Evolutionary conservation across 2,888 invertebrate species (phyloP).

Genomic region (Scelioninae gen. 1): DNA sequence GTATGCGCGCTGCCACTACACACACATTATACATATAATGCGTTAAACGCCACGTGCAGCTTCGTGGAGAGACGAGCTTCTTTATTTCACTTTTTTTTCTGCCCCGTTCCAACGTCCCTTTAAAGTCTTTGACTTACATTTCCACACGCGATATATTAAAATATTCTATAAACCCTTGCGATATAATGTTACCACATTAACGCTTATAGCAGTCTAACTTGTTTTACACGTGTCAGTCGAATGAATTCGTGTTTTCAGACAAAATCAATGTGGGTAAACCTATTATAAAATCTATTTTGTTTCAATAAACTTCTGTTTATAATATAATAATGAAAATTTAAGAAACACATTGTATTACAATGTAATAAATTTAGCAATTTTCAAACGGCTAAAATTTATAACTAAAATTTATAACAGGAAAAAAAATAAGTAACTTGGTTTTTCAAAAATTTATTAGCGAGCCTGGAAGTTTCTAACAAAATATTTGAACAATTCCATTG

Average conservation of each 20-base stretch:
- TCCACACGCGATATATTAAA: constrained; percentile 49
- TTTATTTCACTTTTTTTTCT: constrained; percentile 67
- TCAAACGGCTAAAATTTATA: too few species aligned
- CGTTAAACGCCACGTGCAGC: constrained; percentile 70
- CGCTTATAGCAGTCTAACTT: constrained; percentile 4
- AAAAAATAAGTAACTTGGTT: too few species aligned
- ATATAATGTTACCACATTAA: constrained; percentile 74
- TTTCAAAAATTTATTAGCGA: background rate
- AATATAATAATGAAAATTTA: too few species aligned
- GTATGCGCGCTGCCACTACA: constrained; percentile 8
- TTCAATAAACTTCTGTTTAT: too few species aligned
- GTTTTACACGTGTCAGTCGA: constrained; percentile 18
- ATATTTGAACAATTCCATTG: background rate
- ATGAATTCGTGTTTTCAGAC: too few species aligned
- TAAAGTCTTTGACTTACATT: constrained; percentile 41
- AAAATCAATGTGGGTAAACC: too few species aligned
- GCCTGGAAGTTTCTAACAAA: background rate
- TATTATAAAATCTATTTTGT: too few species aligned
- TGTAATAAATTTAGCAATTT: too few species aligned
- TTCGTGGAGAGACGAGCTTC: too few species aligned
- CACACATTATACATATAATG: constrained; percentile 63
- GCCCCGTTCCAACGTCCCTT: constrained; percentile 70
- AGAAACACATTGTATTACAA: too few species aligned
- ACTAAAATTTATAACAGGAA: too few species aligned
- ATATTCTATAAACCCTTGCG: constrained; percentile 75